Percentiles rank a stretch among this genome's conserved stretches.
Evolutionary conservation across 2,888 invertebrate genomes (phyloP).

Genomic region (Pandemis heparana): DNA sequence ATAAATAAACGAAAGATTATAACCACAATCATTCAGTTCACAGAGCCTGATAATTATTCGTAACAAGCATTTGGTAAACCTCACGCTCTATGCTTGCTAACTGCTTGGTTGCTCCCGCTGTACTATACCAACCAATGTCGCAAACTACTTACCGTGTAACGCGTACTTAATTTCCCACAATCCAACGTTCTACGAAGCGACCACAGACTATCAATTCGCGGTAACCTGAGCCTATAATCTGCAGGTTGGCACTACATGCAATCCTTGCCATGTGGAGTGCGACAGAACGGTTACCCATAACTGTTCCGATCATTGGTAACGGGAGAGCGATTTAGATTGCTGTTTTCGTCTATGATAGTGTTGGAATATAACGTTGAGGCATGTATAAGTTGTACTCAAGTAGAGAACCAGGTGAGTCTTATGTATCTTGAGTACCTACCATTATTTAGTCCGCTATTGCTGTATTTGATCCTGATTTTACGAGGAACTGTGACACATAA

Average conservation of each 20-base stretch:
- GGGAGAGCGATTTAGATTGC: conserved; percentile 40
- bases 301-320: conserved; percentile 40
- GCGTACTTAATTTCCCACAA: conserved; percentile 10
- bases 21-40: too few species aligned
- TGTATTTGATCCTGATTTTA: too few species aligned
- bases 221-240: conserved; percentile 26
- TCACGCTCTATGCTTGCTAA: too few species aligned
- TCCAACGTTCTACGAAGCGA: conserved; percentile 15
- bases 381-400: too few species aligned
- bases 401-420: too few species aligned
- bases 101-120: not conserved
- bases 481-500: too few species aligned
- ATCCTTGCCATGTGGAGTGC: conserved; percentile 43
- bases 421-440: too few species aligned
- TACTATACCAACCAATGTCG: not conserved
- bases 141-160: not conserved
- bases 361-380: not conserved
- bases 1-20: too few species aligned
- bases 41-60: too few species aligned
- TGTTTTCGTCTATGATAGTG: conserved; percentile 32
- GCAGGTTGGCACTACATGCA: conserved; percentile 34
- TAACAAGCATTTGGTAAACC: too few species aligned
- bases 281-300: conserved; percentile 38
- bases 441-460: too few species aligned
- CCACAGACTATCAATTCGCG: conserved; percentile 37